A percentile compares a stretch with the other conserved stretches of the same genome.
These are phyloP conservation scores for Orientallactaga bullata DNA, from an alignment of 2,113 vertebrate species.

Conservation along the genomic window DNA sequence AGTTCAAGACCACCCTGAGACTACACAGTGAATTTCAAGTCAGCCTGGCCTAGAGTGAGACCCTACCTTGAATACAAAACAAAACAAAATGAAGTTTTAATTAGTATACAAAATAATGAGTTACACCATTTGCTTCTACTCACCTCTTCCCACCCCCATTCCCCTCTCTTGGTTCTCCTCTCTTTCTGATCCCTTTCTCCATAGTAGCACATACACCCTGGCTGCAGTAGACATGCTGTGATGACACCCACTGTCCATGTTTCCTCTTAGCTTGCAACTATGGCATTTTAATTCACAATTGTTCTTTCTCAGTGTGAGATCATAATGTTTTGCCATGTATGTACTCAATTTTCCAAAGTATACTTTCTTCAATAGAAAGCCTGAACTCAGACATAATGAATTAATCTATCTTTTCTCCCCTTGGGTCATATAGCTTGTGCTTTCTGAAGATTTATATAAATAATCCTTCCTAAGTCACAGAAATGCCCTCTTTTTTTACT, in stretches of 20 bases:
- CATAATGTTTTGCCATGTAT: background rate
- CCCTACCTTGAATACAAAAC: too few relatives aligned
- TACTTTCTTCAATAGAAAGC: background rate
- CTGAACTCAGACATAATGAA: background rate
- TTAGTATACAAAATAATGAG: too few relatives aligned
- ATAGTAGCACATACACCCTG: background rate
- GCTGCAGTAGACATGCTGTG: background rate
- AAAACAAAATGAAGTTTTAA: too few relatives aligned
- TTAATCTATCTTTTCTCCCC: background rate
- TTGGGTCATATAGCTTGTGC: conserved; percentile 33
- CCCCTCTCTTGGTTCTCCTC: background rate
- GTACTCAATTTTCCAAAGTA: background rate
- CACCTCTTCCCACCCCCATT: background rate
- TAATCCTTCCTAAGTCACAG: background rate
- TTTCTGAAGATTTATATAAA: background rate
- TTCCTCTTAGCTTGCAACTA: background rate
- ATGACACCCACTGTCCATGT: background rate
- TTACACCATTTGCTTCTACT: background rate
- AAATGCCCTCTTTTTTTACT: background rate
- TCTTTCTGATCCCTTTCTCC: background rate
- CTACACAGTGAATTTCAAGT: too few relatives aligned
- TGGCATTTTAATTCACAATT: conserved; percentile 3
- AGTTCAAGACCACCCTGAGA: too few relatives aligned
- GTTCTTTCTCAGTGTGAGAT: background rate
- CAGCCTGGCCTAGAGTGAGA: too few relatives aligned